These are phyloP conservation scores for Eupeodes corollae DNA, from an alignment of 1,140 invertebrate species.

Conservation along the genomic window DNA sequence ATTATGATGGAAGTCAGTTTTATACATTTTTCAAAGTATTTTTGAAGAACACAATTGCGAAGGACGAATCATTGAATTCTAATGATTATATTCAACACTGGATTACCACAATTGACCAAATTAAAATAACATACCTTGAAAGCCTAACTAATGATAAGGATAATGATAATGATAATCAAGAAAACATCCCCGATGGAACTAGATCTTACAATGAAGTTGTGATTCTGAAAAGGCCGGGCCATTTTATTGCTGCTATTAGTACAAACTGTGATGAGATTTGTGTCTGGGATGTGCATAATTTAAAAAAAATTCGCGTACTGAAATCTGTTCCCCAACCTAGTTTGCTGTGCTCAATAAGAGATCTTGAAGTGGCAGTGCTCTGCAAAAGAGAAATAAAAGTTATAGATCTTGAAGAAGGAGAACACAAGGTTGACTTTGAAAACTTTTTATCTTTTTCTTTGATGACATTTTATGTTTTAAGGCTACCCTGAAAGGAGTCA, in stretches of 20 bases:
- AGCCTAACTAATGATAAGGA: background rate
- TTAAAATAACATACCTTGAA: background rate
- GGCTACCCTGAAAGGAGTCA: conserved; percentile 65
- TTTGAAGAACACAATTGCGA: conserved; percentile 32
- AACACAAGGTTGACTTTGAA: conserved; percentile 24
- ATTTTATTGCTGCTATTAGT: conserved; percentile 60
- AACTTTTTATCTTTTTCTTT: background rate
- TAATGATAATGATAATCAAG: conserved; percentile 6
- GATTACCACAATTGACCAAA: too few species aligned
- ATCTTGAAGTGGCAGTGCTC: conserved; percentile 61
- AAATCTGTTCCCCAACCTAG: conserved; percentile 57
- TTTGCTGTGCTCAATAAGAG: conserved; percentile 57
- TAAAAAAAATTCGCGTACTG: conserved; percentile 51
- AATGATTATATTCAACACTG: background rate
- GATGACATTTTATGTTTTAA: conserved; percentile 6
- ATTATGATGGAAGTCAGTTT: conserved; percentile 64
- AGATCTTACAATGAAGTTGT: conserved; percentile 28
- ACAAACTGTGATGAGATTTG: conserved; percentile 62
- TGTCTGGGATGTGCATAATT: conserved; percentile 64
- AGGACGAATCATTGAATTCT: background rate
- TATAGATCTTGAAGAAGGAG: conserved; percentile 65
- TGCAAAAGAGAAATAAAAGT: conserved; percentile 68
- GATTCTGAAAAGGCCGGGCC: conserved; percentile 32
- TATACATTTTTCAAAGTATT: conserved; percentile 54
- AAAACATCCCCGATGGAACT: conserved; percentile 10